Base-by-base conservation (phyloP, 1,140 invertebrate species). In the Anastrepha ludens region DNA sequence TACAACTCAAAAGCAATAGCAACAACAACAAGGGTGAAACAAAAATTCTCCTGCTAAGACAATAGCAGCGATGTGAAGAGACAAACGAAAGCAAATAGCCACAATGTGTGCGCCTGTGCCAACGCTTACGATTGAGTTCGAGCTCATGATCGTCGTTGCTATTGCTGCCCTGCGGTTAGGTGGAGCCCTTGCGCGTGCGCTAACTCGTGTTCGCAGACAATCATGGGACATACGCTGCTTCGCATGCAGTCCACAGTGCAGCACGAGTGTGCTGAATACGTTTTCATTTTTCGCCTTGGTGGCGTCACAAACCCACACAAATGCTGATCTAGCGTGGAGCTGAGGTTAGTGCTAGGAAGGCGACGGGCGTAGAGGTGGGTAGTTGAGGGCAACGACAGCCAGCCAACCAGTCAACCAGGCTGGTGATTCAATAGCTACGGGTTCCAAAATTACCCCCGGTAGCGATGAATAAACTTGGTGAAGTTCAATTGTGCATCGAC, bases 401-500 rank as follows among this genome's bases (percentile, higher is more conserved):
- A 62, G n/a, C 60, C 9, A 62, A 17, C 50, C 50, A 67, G 64
- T 20, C 62, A 62, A 17, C 15, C 64, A 70, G 70, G 41, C 11
- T 47, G 41, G 70, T 74, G 70, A 74, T 74, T 74, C 70, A 74
- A 74, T 74, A 74, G 70, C 70, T 47, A 74, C 70, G 70, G 70
- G 70, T 74, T 74, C 15, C 41, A 74, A 62, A 74, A 74, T 74
- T 74, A 74, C 70, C 70, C 70, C 70, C 70, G 44, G 70, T 74
- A 74, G 70, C 70, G 39, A 74, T 74, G 70, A 74, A 74, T 74
- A 74, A 50, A 74, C 70, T 74, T 74, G 70, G 70, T 44, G 44
- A 74, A 41, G 70, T 74, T 74, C 70, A 74, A 74, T 74, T 74
- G 70, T 74, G 70, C 13, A 74, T 74, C 70, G 70, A 74, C 70